A percentile compares a stretch with the other conserved stretches of the same genome.
Evolutionary conservation across 2,113 vertebrate genomes (phyloP).

Genomic region (Hippopotamus amphibius): DNA sequence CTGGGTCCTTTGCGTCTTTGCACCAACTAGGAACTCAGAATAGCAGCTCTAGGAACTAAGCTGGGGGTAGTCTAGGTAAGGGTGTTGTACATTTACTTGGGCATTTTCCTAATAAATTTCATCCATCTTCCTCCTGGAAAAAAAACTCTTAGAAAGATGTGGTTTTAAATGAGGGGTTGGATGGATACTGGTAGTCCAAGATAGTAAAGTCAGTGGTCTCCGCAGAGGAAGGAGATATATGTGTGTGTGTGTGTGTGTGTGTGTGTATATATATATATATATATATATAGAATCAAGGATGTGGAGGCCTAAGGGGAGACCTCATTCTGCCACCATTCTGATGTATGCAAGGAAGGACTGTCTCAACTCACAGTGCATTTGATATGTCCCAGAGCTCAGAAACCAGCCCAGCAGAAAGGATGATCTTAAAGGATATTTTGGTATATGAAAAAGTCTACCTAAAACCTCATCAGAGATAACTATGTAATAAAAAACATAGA

Average conservation of each 20-base stretch:
- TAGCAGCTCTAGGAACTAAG: background rate
- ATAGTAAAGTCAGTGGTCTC: background rate
- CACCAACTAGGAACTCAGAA: slow-evolving; percentile 41
- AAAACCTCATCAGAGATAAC: background rate
- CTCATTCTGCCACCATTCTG: background rate
- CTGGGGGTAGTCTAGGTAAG: background rate
- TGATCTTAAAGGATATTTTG: background rate
- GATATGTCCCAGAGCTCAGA: background rate
- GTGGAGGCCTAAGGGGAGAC: background rate
- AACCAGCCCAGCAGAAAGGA: background rate
- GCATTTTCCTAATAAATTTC: background rate
- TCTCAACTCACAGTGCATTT: background rate
- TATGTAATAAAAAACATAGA: background rate
- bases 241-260: no score
- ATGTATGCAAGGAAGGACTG: background rate
- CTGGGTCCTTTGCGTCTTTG: slow-evolving; percentile 46
- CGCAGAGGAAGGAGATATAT: background rate
- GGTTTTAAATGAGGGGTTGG: background rate
- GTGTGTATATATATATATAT: no score
- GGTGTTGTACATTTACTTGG: background rate
- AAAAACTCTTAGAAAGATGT: slow-evolving; percentile 2
- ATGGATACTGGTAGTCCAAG: background rate
- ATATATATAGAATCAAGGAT: background rate
- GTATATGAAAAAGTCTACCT: background rate
- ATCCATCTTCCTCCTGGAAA: slow-evolving; percentile 40